Evolutionary conservation across 2,888 invertebrate genomes (phyloP), one percentile per base, ranked within the genome.

Genomic region (Sphecodes monilicornis): DNA sequence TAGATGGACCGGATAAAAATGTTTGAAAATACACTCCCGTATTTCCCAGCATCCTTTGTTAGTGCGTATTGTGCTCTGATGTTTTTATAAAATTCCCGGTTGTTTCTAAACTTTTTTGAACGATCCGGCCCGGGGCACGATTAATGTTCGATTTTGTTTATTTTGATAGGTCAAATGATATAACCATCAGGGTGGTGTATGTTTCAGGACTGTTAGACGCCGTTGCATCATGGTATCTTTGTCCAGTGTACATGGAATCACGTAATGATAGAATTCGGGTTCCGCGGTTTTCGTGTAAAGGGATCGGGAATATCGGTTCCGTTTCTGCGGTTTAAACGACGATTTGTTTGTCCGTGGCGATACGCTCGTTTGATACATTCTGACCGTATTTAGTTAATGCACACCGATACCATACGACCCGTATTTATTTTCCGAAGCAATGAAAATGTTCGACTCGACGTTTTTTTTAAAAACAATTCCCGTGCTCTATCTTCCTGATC

Each of bases 311-410:
- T 36, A 41, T n/a, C 68, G 68, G 16, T 1, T 11, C 13, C 68
- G 22, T 29, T 41, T 69, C 41, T 69, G 68, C 13, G 68, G 68
- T 41, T 41, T 13, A 6, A 41, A 41, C 26, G 22, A 69, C 41
- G 68, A 41, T 41, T 41, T 41, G 39, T 69, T 69, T 69, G 41
- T n/a, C 3, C 68, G n/a, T 0, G 39, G 13, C 68, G 39, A 11
- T 68, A 32, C 36, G 36, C 3, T 36, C 22, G 66, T n/a, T n/a
- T 68, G 39, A 39, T 68, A 13, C 66, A 69, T 41, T n/a, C 39
- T n/a, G 13, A 4, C 22, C 13, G 68, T 41, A 69, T 69, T 69
- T 26, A 69, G 41, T 69, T 69, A 69, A 69, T 69, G 5, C 41
- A n/a, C 68, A 26, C 22, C 16, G 41, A 69, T 41, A 13, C 11